phyloP scores from a whole-genome alignment of 2,113 vertebrate species.

The Oreochromis aureus region DNA sequence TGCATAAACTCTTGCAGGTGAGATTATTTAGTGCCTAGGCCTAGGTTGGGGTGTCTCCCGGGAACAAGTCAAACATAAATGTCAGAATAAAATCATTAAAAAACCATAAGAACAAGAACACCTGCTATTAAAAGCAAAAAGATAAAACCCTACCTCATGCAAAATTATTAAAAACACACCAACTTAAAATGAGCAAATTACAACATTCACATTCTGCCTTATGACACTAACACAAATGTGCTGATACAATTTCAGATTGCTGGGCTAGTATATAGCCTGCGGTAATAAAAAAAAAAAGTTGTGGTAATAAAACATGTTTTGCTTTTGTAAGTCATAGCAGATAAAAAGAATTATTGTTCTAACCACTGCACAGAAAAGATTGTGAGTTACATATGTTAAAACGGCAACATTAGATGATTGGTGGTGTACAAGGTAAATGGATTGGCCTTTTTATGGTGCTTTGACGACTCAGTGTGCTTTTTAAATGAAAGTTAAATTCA shows the following conservation, averaged over 20 bases:
- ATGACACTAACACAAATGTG: neutral
- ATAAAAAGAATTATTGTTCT: neutral
- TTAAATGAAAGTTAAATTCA: neutral
- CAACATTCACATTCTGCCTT: neutral
- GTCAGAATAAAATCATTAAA: neutral
- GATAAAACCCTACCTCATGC: neutral
- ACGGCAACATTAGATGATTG: neutral
- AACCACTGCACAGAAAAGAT: neutral
- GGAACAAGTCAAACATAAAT: neutral
- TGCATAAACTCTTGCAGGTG: neutral
- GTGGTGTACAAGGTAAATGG: neutral
- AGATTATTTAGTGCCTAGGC: neutral
- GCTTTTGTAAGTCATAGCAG: neutral
- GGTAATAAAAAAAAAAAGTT: neutral
- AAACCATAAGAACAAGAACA: neutral
- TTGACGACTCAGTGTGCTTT: neutral
- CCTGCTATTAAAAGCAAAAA: neutral
- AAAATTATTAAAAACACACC: neutral
- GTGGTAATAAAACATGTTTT: neutral
- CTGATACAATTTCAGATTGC: neutral
- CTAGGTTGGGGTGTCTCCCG: neutral
- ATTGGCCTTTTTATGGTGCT: neutral
- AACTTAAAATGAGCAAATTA: neutral
- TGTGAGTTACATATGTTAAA: neutral
- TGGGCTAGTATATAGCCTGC: neutral